Evolutionary conservation across 2,888 invertebrate genomes (phyloP).

Genomic region (Dyspetes luteomarginatus): DNA sequence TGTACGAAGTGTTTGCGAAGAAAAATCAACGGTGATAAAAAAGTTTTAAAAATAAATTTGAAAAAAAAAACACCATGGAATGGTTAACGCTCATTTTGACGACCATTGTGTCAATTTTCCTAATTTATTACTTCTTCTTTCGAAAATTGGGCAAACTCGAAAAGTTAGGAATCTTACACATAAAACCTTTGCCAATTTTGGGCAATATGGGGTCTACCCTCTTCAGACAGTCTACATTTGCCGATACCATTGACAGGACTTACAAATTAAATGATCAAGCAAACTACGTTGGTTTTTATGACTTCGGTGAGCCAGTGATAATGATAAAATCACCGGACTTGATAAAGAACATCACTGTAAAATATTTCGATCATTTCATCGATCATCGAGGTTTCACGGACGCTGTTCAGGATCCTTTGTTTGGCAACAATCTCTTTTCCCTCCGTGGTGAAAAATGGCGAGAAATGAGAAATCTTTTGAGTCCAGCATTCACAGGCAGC

Average conservation of each 20-base stretch:
- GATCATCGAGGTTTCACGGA: conserved; percentile 54
- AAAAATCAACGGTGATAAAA: not conserved
- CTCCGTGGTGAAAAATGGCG: conserved; percentile 57
- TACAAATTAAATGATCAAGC: conserved; percentile 64
- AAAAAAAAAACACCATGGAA: not conserved
- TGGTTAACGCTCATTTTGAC: conserved; percentile 2
- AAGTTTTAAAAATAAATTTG: not conserved
- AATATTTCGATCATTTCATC: conserved; percentile 64
- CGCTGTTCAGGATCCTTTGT: conserved; percentile 51
- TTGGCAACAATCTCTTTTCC: conserved; percentile 58
- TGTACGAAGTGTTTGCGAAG: not conserved
- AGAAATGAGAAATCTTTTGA: conserved; percentile 49
- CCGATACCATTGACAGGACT: conserved; percentile 14
- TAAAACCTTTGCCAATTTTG: conserved; percentile 36
- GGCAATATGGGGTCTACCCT: conserved; percentile 63
- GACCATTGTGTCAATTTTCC: not conserved
- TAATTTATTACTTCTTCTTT: not conserved
- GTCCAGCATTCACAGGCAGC: conserved; percentile 64
- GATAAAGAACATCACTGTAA: conserved; percentile 74
- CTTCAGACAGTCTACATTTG: conserved; percentile 45
- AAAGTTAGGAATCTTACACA: conserved; percentile 18
- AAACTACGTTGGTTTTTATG: conserved; percentile 74
- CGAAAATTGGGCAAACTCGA: conserved; percentile 18
- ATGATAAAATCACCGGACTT: conserved; percentile 78
- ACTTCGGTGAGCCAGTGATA: conserved; percentile 72